Evolutionary conservation across 2,888 invertebrate genomes (phyloP).

Genomic region (Meganola albula): DNA sequence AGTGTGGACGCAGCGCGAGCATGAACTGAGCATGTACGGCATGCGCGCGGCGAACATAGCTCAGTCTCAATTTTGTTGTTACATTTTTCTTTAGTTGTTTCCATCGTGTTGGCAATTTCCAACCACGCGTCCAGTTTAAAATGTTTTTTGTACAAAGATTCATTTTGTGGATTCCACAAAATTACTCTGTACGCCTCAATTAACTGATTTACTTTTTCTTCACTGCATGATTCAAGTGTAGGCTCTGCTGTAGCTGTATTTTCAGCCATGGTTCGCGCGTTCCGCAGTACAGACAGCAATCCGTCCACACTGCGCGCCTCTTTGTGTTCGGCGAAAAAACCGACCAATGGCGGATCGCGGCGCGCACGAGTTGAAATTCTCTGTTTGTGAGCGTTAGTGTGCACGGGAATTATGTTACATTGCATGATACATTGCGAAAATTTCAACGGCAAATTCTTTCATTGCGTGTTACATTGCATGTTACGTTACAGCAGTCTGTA

Average conservation of each 20-base stretch:
- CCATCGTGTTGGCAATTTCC: not conserved
- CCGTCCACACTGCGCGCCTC: not conserved
- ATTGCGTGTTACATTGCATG: too few species aligned
- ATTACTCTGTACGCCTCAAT: conserved; percentile 1
- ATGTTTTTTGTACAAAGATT: not conserved
- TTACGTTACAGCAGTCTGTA: too few species aligned
- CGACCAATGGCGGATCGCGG: not conserved
- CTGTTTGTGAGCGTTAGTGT: not conserved
- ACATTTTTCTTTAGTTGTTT: not conserved
- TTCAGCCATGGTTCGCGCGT: not conserved
- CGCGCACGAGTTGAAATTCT: not conserved
- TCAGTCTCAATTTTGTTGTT: too few species aligned
- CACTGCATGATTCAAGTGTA: conserved; percentile 1
- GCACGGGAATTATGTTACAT: too few species aligned
- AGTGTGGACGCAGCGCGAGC: not conserved
- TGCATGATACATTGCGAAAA: too few species aligned
- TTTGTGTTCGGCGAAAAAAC: not conserved
- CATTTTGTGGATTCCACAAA: not conserved
- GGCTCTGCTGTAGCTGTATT: not conserved
- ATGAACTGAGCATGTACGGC: not conserved
- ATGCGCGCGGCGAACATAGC: conserved; percentile 1
- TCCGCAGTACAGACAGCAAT: not conserved
- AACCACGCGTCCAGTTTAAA: not conserved
- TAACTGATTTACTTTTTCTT: not conserved
- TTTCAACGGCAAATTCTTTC: too few species aligned